These are phyloP conservation scores for Aurelia sp. DNA, from an alignment of 30 jellyfish, hydroid and myxozoan species.

Conservation along the genomic window DNA sequence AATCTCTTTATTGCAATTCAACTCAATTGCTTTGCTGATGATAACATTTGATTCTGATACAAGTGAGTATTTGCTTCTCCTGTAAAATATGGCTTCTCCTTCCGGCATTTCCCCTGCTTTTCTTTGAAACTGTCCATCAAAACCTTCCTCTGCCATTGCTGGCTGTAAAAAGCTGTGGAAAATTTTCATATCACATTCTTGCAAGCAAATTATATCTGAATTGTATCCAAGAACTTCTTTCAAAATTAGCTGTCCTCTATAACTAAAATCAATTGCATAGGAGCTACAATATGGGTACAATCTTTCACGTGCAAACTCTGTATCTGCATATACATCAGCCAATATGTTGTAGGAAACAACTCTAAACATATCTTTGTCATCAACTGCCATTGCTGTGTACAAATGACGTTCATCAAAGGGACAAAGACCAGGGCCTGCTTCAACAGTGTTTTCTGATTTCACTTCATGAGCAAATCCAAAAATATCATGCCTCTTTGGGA, in stretches of 20 bases:
- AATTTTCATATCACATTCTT: constrained; percentile 88
- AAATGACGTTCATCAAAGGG: constrained; percentile 91
- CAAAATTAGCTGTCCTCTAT: constrained; percentile 86
- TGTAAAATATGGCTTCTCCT: constrained; percentile 91
- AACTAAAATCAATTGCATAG: constrained; percentile 80
- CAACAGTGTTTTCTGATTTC: constrained; percentile 33
- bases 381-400: constrained; percentile 56
- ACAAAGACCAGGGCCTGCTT: constrained; percentile 95
- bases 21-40: constrained; percentile 68
- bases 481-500: constrained; percentile 59
- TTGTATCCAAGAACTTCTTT: constrained; percentile 89
- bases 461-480: constrained; percentile 74
- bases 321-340: constrained; percentile 87
- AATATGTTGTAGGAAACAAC: constrained; percentile 85
- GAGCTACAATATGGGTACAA: constrained; percentile 90
- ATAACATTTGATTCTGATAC: constrained; percentile 44
- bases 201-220: constrained; percentile 90
- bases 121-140: constrained; percentile 56
- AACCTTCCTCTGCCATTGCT: constrained; percentile 74
- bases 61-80: constrained; percentile 31
- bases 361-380: constrained; percentile 48
- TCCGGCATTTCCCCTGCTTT: constrained; percentile 96
- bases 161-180: constrained; percentile 75
- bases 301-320: constrained; percentile 74
- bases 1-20: constrained; percentile 55